Conservation (phyloP, 2,888 invertebrate species). For the Lasioglossum vierecki region DNA sequence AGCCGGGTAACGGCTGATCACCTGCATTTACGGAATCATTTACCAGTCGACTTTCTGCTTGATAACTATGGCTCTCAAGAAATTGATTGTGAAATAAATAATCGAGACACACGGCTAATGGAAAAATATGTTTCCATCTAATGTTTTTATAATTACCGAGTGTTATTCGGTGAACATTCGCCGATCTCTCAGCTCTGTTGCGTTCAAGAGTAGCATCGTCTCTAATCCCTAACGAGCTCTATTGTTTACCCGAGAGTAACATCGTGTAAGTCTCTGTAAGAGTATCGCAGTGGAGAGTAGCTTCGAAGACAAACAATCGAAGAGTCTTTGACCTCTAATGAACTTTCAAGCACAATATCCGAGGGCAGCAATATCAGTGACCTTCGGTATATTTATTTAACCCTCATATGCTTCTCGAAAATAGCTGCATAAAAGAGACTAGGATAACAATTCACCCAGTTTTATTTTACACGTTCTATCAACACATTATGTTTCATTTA, state of each 20-base stretch:
- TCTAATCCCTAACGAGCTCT: background rate
- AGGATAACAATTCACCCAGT: too few relatives aligned
- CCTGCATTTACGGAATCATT: background rate
- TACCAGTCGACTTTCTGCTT: background rate
- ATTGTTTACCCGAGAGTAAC: background rate
- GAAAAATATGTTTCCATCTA: background rate
- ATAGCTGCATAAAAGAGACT: too few relatives aligned
- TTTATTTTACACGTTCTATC: too few relatives aligned
- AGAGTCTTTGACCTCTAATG: background rate
- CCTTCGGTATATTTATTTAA: background rate
- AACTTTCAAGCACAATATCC: background rate
- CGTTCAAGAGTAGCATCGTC: background rate
- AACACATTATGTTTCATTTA: too few relatives aligned
- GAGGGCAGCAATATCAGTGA: background rate
- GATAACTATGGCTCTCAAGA: background rate
- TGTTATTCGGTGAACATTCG: background rate
- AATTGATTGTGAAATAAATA: background rate
- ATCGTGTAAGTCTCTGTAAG: background rate
- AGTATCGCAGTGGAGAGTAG: background rate
- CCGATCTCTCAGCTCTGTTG: background rate
- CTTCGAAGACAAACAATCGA: background rate
- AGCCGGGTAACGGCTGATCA: slow-evolving; percentile 6
- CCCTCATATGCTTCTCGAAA: too few relatives aligned
- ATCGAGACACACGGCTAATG: background rate
- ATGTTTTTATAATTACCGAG: background rate